Evolutionary conservation across 2,113 vertebrate genomes (phyloP).

Genomic region (Mustela nigripes): DNA sequence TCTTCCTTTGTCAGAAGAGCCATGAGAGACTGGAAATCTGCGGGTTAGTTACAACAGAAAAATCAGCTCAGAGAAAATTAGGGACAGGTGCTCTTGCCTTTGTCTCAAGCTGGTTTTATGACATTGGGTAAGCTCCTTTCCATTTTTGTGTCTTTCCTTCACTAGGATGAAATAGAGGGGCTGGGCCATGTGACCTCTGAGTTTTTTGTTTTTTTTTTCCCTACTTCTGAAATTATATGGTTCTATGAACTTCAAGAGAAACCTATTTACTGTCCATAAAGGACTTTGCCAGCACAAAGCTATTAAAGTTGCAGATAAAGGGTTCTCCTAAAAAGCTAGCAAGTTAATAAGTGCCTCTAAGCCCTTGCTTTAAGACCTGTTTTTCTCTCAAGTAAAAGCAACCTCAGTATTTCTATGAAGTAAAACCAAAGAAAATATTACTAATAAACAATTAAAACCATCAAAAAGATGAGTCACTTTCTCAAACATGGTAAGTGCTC

Average conservation of each 20-base stretch:
- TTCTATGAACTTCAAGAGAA: background rate
- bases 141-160: background rate
- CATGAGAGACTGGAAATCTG: accelerated
- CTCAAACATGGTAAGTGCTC: background rate
- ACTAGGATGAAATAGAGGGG: background rate
- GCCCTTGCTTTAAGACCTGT: background rate
- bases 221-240: background rate
- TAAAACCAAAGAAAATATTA: background rate
- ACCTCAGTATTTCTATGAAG: background rate
- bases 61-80: background rate
- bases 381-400: background rate
- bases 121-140: background rate
- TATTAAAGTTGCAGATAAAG: background rate
- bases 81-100: accelerated
- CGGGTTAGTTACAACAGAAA: background rate
- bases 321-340: background rate
- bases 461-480: background rate
- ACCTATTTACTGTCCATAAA: background rate
- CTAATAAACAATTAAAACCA: background rate
- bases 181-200: background rate
- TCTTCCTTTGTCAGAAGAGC: background rate
- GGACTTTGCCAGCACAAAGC: background rate
- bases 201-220: background rate
- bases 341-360: background rate
- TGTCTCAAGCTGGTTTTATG: background rate